Conservation (phyloP, 2,888 invertebrate genomes). For the Caenorhabditis sp. region DNA sequence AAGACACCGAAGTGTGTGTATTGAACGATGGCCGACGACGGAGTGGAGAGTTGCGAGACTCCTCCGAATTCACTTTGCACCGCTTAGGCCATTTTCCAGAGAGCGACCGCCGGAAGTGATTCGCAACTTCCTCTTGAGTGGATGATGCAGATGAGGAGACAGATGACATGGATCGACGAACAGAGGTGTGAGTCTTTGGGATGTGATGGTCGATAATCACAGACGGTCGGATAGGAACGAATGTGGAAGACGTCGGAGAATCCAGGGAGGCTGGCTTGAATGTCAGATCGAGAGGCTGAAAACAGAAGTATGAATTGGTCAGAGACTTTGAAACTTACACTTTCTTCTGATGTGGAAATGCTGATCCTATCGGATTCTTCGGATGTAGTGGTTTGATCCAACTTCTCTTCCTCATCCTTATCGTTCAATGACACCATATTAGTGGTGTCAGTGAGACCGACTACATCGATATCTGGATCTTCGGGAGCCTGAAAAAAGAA, state of each 20-base stretch:
- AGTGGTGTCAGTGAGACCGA: slow-evolving; percentile 64
- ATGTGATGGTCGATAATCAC: slow-evolving; percentile 63
- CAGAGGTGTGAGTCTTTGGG: slow-evolving; percentile 52
- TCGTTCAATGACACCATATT: slow-evolving; percentile 59
- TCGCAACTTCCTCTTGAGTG: slow-evolving; percentile 62
- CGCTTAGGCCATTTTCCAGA: slow-evolving; percentile 72
- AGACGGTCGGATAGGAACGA: slow-evolving; percentile 42
- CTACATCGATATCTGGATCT: slow-evolving; percentile 71
- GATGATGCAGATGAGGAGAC: slow-evolving; percentile 52
- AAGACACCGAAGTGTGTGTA: slow-evolving; percentile 65
- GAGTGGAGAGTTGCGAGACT: slow-evolving; percentile 67
- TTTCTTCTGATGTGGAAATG: slow-evolving; percentile 47
- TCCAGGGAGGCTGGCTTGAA: slow-evolving; percentile 43
- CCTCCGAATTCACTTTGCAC: slow-evolving; percentile 62
- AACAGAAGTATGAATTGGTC: background rate
- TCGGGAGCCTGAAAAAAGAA: slow-evolving; percentile 23
- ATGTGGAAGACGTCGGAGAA: slow-evolving; percentile 46
- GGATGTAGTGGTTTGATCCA: slow-evolving; percentile 34
- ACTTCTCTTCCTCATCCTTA: slow-evolving; percentile 58
- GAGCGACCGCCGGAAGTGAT: slow-evolving; percentile 67
- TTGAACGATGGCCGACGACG: slow-evolving; percentile 70
- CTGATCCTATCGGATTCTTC: slow-evolving; percentile 52
- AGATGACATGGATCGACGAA: slow-evolving; percentile 65
- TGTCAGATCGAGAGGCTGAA: slow-evolving; percentile 66
- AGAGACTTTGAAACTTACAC: slow-evolving; percentile 12